Evolutionary conservation across 1,140 invertebrate genomes (phyloP).

Genomic region (Callitettix versicolor): DNA sequence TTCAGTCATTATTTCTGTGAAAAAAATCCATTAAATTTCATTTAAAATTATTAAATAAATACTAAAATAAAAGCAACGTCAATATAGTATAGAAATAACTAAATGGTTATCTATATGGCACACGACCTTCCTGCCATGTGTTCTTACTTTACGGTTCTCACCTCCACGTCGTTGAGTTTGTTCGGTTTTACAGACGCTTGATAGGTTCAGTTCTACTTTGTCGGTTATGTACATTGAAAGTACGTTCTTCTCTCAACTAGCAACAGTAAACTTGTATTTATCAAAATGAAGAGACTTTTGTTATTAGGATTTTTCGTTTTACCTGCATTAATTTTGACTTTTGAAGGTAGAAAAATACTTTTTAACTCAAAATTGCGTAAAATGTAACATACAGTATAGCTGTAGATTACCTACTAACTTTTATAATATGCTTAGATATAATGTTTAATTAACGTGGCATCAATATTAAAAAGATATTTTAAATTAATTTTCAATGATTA

Average conservation of each 20-base stretch:
- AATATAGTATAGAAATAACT: no score
- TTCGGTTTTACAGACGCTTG: not conserved
- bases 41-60: no score
- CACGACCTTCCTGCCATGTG: constrained; percentile 3
- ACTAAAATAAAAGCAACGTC: no score
- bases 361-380: constrained; percentile 1
- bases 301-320: constrained; percentile 43
- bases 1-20: no score
- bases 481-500: no score
- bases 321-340: constrained; percentile 43
- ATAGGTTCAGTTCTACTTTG: not conserved
- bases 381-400: constrained; percentile 1
- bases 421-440: constrained; percentile 16
- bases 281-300: constrained; percentile 43
- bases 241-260: not conserved
- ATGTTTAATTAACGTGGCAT: constrained; percentile 21
- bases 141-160: constrained; percentile 1
- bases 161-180: constrained; percentile 3
- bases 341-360: constrained; percentile 41
- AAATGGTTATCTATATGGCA: no score
- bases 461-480: not conserved
- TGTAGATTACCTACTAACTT: constrained; percentile 7
- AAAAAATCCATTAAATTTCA: no score
- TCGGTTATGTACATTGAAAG: not conserved
- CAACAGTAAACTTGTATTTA: not conserved